Base-by-base conservation (phyloP, 1,140 invertebrate genomes). In the Euschistus heros region DNA sequence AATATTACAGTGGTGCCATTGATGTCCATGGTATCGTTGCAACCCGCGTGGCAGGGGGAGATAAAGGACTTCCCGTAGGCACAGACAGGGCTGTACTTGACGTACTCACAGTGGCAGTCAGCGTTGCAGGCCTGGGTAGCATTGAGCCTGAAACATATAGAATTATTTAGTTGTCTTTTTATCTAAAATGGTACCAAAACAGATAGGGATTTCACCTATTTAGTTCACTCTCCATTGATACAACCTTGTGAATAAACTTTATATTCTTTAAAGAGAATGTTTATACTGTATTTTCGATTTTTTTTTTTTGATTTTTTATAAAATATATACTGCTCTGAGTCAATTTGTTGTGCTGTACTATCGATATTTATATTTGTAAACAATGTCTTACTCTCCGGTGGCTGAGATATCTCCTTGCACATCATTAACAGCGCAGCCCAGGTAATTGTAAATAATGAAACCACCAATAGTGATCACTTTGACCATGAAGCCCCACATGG, bases 21-120 rank as follows among this genome's bases (percentile, higher is more conserved):
- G 27, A 18, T 37, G 5, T 37, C 4, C 4, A 37, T 37, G 33
- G 33, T 42, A 42, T 62, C 46, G 5, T 61, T 26, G 33, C 87
- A 89, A 17, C 86, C 86, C 27, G 86, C 86, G 68, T 83, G 82
- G 72, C 87, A 89, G 7, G 86, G 81, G 10, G 81, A 85, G 70
- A 84, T 87, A 73, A 81, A 87, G 0, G 82, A 85, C 22, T 10
- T 74, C 7, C 77, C 76, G 67, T 77, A 79, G 8, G 82, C 78
- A 70, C 86, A 88, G 17, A 88, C 78, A 2, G 87, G 87, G 59
- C 80, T 77, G 69, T 87, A 88, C 66, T 79, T 75, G 64, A 78
- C 78, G 30, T 79, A 80, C 17, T 78, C 79, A 72, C 86, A 88
- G 18, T 77, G 73, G 69, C 86, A 89, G 22, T 81, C 68, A 37